Evolutionary conservation across 2,888 invertebrate species (phyloP), one percentile per base, ranked within the genome.

Genomic region (Philopedon plagiatum): DNA sequence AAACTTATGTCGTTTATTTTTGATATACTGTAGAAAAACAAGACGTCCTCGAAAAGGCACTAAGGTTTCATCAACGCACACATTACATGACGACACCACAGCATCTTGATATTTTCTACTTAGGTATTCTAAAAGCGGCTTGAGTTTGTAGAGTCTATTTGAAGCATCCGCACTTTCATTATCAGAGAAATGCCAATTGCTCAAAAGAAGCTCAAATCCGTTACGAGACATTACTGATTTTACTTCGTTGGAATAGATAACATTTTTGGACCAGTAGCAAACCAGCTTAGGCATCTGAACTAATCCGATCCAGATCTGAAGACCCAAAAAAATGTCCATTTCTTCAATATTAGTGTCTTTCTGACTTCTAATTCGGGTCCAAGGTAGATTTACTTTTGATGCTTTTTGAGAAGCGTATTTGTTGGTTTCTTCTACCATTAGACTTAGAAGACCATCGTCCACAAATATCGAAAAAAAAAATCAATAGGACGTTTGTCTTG

Each of bases 81-180:
- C n/a, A n/a, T n/a, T n/a, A n/a, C n/a, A 21, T 9, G 26, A 18
- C 9, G 76, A 75, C 44, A 68, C 21, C 64, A 49, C 5, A 5
- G 21, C 11, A 26, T 13, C 39, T 73, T 72, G 46, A 74, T 72
- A 58, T 9, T 75, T 41, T 75, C 32, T 63, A 69, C 11, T 46
- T 21, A 81, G 71, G 21, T 71, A 54, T 11, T 71, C 44, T 19
- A 77, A 29, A 26, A 79, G 63, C 21, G 77, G 73, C 44, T 58
- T 56, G 26, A 78, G 37, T 76, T 78, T 79, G 34, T 71, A 64
- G 37, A 79, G 49, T 44, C 71, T 73, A 57, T 74, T 62, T 23
- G 73, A 58, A 8, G 44, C 41, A 69, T 54, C 29, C 18, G 39
- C 54, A 11, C 13, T 39, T 39, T 65, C 13, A 66, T 66, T 71